Base-by-base conservation (phyloP, 2,113 vertebrate species). In the Promerops cafer region DNA sequence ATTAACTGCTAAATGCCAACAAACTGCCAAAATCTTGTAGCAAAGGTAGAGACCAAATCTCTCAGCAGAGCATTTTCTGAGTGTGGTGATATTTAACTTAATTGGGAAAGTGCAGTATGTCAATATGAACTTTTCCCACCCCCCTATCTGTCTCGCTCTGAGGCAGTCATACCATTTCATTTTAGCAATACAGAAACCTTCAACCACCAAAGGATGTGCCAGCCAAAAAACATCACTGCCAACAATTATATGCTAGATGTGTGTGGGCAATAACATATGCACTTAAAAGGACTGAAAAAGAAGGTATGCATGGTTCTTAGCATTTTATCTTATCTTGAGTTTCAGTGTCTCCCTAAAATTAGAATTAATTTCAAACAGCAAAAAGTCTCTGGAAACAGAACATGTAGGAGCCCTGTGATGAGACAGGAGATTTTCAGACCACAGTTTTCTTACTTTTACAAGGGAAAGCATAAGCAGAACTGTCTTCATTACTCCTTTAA, bases 201-300 rank as follows among this genome's bases (percentile, higher is more conserved):
- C 93, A 95, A 81, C 92, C 76, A 82, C 93, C 87, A 64, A 88
- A 89, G 49, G 86, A 96, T 95, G 95, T 96, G 96, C 95, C 82
- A 97, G 95, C 94, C 96, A 97, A 92, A 96, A 96, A 92, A 33
- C 91, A 81, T 97, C 94, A 92, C 93, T 96, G 96, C 96, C 96
- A 94, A 94, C 92, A 96, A 97, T 97, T 97, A 97, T 69, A 81
- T 94, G 77, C 90, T 97, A 82, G 94, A 96, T 96, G 85, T 97
- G 96, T 96, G 96, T 97, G 88, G 96, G 96, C 94, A 97, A 93
- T 92, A 96, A 79, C 96, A 96, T 96, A 96, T 95, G 94, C 77
- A 96, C 92, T 96, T 96, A 84, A 94, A 92, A 96, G 96, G 94
- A 92, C 88, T 89, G 92, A 92, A 96, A 93, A 97, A 96, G 93